phyloP scores from a whole-genome alignment of 2,888 invertebrate genomes.

The Brachyopa scutellaris region DNA sequence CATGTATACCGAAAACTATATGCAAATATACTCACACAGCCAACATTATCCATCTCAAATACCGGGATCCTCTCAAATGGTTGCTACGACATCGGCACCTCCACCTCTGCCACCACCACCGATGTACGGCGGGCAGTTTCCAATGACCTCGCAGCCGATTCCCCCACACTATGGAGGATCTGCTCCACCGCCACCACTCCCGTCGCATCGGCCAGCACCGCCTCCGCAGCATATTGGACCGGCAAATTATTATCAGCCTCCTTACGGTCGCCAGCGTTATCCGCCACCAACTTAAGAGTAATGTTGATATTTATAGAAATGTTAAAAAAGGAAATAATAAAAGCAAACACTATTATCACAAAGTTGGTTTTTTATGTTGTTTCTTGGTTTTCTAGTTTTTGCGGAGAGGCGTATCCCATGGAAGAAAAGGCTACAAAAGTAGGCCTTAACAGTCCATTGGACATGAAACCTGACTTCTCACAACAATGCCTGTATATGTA shows the following conservation, averaged over 20 bases:
- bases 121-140: constrained; percentile 67
- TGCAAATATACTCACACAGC: constrained; percentile 81
- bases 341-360: constrained; percentile 35
- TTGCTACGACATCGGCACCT: constrained; percentile 77
- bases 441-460: too few relatives aligned
- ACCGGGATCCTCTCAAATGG: constrained; percentile 65
- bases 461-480: too few relatives aligned
- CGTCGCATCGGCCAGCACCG: constrained; percentile 72
- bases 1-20: constrained; percentile 82
- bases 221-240: constrained; percentile 81
- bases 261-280: constrained; percentile 73
- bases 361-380: background rate
- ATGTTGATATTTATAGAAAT: too few relatives aligned
- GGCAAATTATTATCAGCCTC: constrained; percentile 73
- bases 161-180: constrained; percentile 61
- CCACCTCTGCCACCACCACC: constrained; percentile 77
- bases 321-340: too few relatives aligned
- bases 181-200: constrained; percentile 49
- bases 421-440: too few relatives aligned
- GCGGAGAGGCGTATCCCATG: too few relatives aligned
- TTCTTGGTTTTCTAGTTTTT: background rate
- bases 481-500: too few relatives aligned
- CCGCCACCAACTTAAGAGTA: constrained; percentile 62
- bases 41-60: constrained; percentile 71
- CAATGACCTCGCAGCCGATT: constrained; percentile 73